Evolutionary conservation across 2,888 invertebrate genomes (phyloP), one percentile per base, ranked within the genome.

Genomic region (Steinernema hermaphroditum): DNA sequence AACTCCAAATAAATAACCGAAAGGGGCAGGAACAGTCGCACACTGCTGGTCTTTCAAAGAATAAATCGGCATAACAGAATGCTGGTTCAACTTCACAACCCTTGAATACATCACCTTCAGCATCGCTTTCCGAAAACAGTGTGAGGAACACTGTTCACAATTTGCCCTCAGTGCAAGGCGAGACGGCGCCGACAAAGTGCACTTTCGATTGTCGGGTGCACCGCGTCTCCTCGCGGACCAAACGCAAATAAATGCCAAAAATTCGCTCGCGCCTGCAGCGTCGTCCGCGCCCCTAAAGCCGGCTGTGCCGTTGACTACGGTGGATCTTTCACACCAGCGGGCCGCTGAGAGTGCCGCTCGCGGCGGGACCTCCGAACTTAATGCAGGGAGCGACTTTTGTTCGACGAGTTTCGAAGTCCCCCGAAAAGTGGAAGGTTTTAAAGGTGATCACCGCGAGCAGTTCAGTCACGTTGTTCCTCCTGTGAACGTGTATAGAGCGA

Each of bases 401-500:
- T 46, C 22, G 46, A 6, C 16, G 16, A 16, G n/a, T 6, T 46
- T 46, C 46, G 4, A 46, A 41, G 43, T 41, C 16, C 43, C 9
- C 9, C 43, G 46, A 6, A 37, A 46, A 46, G 4, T 16, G 46
- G 6, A 16, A 19, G 46, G n/a, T 46, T 46, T 46, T 6, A 19
- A 46, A 4, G n/a, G 46, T 4, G 46, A 46, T 46, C n/a, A 16
- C 16, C 9, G 4, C 4, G 9, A 19, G n/a, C 46, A 46, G 22
- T 41, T 16, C 22, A 54, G 54, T 54, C 54, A 32, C 62, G 62
- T 32, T 62, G 32, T 6, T 14, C 62, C 12, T 12, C 8, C 19
- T 12, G 62, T 16, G 62, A 62, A 62, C 62, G 62, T 62, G 62
- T 62, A 62, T 32, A 62, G 32, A 34, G 62, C 62, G 62, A 2